phyloP scores from a whole-genome alignment of 2,113 vertebrate species.

The Chloebia gouldiae region DNA sequence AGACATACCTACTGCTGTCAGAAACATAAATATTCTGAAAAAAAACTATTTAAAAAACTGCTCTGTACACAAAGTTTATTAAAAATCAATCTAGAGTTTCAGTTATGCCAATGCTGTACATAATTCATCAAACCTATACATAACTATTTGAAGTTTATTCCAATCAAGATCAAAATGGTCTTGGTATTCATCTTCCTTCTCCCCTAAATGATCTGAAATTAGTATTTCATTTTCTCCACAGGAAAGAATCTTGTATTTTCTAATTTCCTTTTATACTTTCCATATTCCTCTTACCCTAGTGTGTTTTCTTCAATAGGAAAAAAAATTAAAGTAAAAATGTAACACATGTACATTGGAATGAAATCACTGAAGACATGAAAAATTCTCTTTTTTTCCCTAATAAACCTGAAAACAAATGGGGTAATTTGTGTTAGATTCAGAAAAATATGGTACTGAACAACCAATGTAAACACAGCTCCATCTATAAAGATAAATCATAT shows the following conservation, averaged over 20 bases:
- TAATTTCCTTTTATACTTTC: not conserved
- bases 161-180: not conserved
- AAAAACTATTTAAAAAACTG: not conserved
- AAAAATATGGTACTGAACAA: not conserved
- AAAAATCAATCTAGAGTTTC: not conserved
- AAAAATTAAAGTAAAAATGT: not conserved
- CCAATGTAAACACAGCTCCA: not conserved
- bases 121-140: fast-evolving
- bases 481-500: not conserved
- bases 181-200: not conserved
- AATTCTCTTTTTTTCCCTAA: not conserved
- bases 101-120: not conserved
- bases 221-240: not conserved
- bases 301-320: not conserved
- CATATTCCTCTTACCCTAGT: not conserved
- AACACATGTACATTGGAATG: not conserved
- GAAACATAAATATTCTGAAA: not conserved
- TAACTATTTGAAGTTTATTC: not conserved
- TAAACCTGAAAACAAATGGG: not conserved
- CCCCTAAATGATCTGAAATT: not conserved
- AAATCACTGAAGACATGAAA: not conserved
- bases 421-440: not conserved
- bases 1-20: not conserved
- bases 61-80: not conserved
- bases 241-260: not conserved